Evolutionary conservation across 2,113 vertebrate species (phyloP).

Genomic region (Choloepus hoffmanni): DNA sequence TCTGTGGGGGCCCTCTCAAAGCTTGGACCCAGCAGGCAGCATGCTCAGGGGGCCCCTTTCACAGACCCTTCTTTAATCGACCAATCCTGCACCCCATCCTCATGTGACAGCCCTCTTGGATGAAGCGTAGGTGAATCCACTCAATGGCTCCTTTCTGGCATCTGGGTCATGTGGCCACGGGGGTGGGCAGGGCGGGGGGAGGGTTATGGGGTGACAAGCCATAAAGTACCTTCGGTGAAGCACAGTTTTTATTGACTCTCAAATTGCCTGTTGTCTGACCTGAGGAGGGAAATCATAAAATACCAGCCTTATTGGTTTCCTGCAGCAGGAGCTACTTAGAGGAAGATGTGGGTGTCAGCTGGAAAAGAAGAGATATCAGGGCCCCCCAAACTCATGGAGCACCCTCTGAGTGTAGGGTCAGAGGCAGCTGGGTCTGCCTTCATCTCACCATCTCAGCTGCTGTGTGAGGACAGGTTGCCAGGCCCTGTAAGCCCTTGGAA

Average conservation of each 20-base stretch:
- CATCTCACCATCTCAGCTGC: neutral
- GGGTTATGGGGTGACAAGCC: constrained; percentile 83
- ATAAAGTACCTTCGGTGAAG: constrained; percentile 81
- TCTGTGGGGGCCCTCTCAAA: neutral
- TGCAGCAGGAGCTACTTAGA: neutral
- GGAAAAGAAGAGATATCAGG: neutral
- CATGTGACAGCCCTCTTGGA: neutral
- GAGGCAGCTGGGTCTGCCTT: neutral
- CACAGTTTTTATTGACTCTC: constrained; percentile 86
- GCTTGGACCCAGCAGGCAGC: neutral
- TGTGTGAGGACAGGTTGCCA: neutral
- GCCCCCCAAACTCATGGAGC: neutral
- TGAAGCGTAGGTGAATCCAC: constrained; percentile 71
- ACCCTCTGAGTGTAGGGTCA: neutral
- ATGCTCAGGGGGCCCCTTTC: neutral
- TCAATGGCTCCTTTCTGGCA: constrained; percentile 72
- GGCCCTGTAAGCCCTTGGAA: no score
- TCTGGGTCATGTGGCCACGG: constrained; percentile 78
- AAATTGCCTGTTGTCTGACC: constrained; percentile 82
- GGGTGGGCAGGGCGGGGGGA: neutral
- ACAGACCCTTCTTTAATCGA: neutral
- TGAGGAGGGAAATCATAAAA: constrained; percentile 83
- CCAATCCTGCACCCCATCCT: neutral
- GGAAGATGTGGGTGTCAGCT: neutral
- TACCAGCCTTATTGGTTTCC: constrained; percentile 80